These are phyloP conservation scores for Zoanthus sansibaricus DNA, from an alignment of 92 coral and sea anemone genomes.

Conservation along the genomic window DNA sequence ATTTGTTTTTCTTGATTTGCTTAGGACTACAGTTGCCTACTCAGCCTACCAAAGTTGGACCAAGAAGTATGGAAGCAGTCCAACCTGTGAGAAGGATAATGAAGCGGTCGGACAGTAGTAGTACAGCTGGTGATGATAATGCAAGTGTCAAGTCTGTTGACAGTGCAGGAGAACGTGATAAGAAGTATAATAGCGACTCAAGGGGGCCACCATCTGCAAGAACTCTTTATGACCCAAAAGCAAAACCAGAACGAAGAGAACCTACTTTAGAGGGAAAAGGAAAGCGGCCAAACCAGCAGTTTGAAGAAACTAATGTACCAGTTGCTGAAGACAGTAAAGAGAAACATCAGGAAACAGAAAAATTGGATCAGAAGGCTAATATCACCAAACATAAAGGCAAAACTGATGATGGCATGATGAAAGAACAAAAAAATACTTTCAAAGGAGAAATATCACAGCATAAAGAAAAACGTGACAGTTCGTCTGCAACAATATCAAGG, in stretches of 20 bases:
- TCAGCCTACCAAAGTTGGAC: conserved; percentile 64
- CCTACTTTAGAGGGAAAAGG: conserved; percentile 22
- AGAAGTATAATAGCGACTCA: conserved; percentile 31
- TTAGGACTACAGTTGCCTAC: conserved; percentile 94
- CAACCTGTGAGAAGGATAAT: conserved; percentile 90
- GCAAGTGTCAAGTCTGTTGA: conserved; percentile 97
- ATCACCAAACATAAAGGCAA: conserved; percentile 18
- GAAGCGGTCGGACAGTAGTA: conserved; percentile 97
- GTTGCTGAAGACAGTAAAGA: conserved; percentile 29
- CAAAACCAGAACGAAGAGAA: conserved; percentile 34
- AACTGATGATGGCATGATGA: background rate
- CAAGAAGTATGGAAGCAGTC: conserved; percentile 42
- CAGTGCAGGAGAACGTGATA: conserved; percentile 76
- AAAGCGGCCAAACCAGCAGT: conserved; percentile 15
- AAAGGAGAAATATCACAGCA: conserved; percentile 20
- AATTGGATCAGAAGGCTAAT: conserved; percentile 1
- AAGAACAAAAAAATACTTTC: conserved; percentile 30
- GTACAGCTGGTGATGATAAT: conserved; percentile 94
- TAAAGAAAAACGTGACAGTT: conserved; percentile 35
- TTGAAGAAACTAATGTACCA: conserved; percentile 12
- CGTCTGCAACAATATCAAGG: conserved; percentile 31
- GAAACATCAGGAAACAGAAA: conserved; percentile 45
- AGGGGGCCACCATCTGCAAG: conserved; percentile 31
- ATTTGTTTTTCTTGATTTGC: background rate
- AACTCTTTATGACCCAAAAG: conserved; percentile 38